Base-by-base conservation (phyloP, 2,888 invertebrate genomes). In the Coelogynopora nodosa region DNA sequence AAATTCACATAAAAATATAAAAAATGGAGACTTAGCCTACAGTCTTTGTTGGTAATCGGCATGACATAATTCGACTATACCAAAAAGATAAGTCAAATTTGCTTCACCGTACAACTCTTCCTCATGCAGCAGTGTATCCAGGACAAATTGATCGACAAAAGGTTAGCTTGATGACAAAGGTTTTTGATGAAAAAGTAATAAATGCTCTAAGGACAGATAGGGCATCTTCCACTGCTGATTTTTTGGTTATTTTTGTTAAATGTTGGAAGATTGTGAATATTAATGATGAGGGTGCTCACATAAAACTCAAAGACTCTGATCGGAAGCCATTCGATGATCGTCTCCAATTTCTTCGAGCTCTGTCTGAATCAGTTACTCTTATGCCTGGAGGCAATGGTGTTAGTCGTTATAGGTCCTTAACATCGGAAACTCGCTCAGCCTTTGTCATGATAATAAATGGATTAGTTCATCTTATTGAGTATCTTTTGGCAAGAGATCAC, bases 251-350 rank as follows among this genome's bases (percentile, higher is more conserved):
- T 2, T 30, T 82, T 0, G 18, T 2, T 0, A 82, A 82, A 18
- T 82, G 29, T 30, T 82, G 82, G 82, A 82, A 82, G 82, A 82
- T 18, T 82, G 18, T 82, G 82, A 82, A 82, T 30, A 30, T 28
- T 23, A 0, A 18, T 0, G 30, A 18, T 82, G 0, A 30, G 0
- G 13, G 0, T 0, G 0, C 30, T 28, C 82, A 82, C 82, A 82
- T 2, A 2, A 0, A 18, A 18, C 82, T 82, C 26, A 82, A 82
- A 10, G 82, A 82, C 18, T 30, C 82, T 82, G 82, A 82, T 13
- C 0, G 82, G 2, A 0, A 18, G 29, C 1, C 18, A 82, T 10
- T 82, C 18, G 49, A 49, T 49, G 49, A 49, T 49, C 49, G 49
- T 18, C 49, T 49, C 49, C 49, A 49, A 49, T 49, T 49, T 49